Conservation (phyloP, 1,140 invertebrate genomes). For the Agraylea sexmaculata region DNA sequence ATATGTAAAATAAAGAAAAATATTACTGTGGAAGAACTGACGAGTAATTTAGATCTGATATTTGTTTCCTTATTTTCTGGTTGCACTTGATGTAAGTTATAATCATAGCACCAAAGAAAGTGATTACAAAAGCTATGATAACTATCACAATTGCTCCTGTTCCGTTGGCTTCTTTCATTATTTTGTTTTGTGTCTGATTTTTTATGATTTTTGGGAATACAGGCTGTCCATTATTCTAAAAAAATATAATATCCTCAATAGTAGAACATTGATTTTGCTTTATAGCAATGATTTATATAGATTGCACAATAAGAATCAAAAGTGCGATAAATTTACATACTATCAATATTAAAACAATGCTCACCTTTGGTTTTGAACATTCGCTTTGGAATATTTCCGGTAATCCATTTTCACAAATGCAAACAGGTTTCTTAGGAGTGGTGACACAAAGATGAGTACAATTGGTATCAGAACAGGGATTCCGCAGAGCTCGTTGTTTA, state of each 20-base stretch:
- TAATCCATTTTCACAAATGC: slow-evolving; percentile 12
- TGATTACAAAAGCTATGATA: slow-evolving; percentile 1
- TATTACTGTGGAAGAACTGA: background rate
- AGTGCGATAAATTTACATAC: too few relatives aligned
- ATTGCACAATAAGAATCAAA: background rate
- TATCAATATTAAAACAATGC: too few relatives aligned
- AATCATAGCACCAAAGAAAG: background rate
- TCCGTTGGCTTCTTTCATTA: too few relatives aligned
- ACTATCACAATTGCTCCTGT: slow-evolving; percentile 3
- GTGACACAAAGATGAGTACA: slow-evolving; percentile 17
- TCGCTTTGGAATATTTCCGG: too few relatives aligned
- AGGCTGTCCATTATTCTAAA: too few relatives aligned
- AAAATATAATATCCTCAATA: too few relatives aligned
- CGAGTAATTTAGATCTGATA: slow-evolving; percentile 3
- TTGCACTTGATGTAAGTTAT: slow-evolving; percentile 1
- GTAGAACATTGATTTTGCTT: too few relatives aligned
- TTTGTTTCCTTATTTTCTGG: slow-evolving; percentile 2
- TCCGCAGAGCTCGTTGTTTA: slow-evolving; percentile 28
- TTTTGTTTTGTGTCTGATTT: too few relatives aligned
- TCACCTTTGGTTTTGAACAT: too few relatives aligned
- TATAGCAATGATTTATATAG: too few relatives aligned
- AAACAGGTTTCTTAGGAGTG: slow-evolving; percentile 5
- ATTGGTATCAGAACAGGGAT: slow-evolving; percentile 8
- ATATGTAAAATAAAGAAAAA: background rate
- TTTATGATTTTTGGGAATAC: too few relatives aligned